Conservation (phyloP, 1,140 invertebrate species). For the Cyclina sinensis region DNA sequence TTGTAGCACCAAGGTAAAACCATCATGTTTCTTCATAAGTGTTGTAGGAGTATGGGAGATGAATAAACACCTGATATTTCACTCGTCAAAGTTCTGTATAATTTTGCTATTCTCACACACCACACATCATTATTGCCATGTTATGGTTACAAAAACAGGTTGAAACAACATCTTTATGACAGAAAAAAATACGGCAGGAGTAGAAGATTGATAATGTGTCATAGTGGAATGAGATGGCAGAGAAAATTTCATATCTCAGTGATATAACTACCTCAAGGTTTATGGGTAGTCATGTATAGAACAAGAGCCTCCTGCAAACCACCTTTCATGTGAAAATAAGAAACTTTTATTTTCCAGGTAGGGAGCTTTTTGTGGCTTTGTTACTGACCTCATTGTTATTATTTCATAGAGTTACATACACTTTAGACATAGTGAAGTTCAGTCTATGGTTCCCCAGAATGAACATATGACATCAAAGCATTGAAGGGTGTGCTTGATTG, state of each 20-base stretch:
- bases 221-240: neutral
- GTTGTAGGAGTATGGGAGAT: neutral
- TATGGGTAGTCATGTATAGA: slow-evolving; percentile 32
- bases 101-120: neutral
- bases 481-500: no score
- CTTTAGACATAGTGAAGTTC: no score
- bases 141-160: slow-evolving; percentile 21
- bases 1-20: neutral
- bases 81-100: neutral
- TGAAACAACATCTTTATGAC: slow-evolving; percentile 26
- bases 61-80: neutral
- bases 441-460: no score
- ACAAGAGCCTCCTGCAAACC: no score
- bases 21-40: neutral
- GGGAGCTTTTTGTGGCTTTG: no score
- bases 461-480: no score
- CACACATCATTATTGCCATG: slow-evolving; percentile 1
- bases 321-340: no score
- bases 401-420: no score
- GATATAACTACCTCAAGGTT: neutral
- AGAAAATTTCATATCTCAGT: neutral
- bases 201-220: slow-evolving; percentile 17
- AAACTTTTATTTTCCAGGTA: no score
- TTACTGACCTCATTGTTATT: no score
- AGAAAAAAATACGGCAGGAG: neutral